Evolutionary conservation across 2,113 vertebrate genomes (phyloP).

Genomic region (Notiomystis cincta): DNA sequence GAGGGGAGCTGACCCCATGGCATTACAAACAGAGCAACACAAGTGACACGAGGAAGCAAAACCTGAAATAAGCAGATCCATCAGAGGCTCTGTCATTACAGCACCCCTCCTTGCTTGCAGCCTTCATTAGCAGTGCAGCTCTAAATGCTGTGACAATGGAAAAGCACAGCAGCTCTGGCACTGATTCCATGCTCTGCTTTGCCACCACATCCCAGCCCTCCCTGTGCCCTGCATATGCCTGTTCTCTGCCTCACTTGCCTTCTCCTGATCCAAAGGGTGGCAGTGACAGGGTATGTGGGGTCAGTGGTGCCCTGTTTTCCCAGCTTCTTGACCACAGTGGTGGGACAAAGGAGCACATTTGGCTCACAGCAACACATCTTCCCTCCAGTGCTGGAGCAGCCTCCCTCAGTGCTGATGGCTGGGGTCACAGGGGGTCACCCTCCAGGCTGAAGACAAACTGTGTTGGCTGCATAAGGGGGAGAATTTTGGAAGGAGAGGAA

Average conservation of each 20-base stretch:
- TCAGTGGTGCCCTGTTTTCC: background rate
- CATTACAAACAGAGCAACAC: background rate
- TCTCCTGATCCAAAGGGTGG: background rate
- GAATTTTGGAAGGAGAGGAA: background rate
- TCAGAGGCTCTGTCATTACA: background rate
- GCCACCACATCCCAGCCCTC: background rate
- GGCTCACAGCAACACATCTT: background rate
- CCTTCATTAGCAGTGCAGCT: background rate
- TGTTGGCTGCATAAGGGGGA: background rate
- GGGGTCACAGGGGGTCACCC: accelerated
- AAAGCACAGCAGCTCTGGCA: background rate
- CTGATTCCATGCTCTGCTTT: background rate
- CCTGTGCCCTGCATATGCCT: background rate
- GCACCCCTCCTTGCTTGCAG: background rate
- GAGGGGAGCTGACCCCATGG: background rate
- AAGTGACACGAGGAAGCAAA: background rate
- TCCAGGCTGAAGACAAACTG: background rate
- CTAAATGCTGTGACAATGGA: background rate
- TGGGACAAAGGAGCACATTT: background rate
- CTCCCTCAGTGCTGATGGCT: background rate
- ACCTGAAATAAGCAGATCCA: background rate
- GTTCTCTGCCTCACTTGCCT: accelerated
- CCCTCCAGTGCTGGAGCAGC: background rate
- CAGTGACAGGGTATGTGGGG: background rate
- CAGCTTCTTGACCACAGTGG: background rate